Evolutionary conservation across 2,113 vertebrate species (phyloP).

Genomic region (Pampusana beccarii): DNA sequence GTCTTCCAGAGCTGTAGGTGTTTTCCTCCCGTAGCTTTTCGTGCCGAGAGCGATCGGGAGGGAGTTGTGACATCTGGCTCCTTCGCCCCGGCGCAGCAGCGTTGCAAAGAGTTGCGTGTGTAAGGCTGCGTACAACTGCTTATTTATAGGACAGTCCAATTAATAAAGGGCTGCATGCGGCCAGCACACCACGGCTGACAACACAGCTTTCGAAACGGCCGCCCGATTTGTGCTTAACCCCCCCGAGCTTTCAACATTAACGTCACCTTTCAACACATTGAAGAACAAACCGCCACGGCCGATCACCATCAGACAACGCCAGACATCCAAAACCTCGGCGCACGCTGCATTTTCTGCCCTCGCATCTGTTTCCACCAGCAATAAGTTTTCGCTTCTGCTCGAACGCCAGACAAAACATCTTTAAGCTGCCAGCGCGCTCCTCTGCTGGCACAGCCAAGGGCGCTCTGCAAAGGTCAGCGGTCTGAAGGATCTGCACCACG

Average conservation of each 20-base stretch:
- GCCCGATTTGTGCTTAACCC: neutral
- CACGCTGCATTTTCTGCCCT: neutral
- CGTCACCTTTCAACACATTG: neutral
- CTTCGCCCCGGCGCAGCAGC: accelerated
- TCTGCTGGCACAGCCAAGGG: neutral
- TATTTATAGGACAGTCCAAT: neutral
- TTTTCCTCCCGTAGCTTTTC: neutral
- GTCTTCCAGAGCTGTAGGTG: constrained; percentile 4
- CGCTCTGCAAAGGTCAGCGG: constrained; percentile 10
- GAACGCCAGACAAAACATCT: constrained; percentile 50
- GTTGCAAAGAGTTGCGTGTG: neutral
- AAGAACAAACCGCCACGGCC: neutral
- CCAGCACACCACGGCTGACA: neutral
- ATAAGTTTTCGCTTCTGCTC: neutral
- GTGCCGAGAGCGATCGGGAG: neutral
- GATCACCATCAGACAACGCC: neutral
- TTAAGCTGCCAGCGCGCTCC: constrained; percentile 4
- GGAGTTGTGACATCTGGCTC: neutral
- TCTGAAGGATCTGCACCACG: neutral
- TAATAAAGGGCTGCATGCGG: neutral
- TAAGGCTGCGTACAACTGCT: neutral
- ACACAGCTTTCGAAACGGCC: neutral
- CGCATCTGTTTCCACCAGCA: constrained; percentile 10
- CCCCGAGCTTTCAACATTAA: neutral
- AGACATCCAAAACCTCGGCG: neutral